Base-by-base conservation (phyloP, 2,888 invertebrate species). In the Polietes domitor region DNA sequence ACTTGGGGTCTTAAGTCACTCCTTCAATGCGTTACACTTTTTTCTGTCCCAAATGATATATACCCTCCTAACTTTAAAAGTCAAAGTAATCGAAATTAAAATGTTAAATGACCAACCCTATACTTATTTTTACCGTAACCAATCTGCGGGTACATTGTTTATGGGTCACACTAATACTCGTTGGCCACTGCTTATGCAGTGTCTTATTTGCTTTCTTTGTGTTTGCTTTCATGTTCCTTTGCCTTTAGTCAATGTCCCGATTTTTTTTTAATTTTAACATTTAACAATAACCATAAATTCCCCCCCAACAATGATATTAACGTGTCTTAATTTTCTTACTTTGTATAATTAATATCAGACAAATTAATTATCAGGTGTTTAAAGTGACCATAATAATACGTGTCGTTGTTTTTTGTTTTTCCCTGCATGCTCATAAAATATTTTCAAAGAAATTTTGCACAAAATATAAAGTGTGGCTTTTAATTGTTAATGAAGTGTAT, bases 341-440 rank as follows among this genome's bases (percentile, higher is more conserved):
- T 28, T 61, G 61, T 32, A 61, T 61, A 61, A 28, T 32, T 26
- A 61, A 61, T 61, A 32, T 15, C n/a, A 15, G 17, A 28, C n/a
- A n/a, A 12, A 61, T 32, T 32, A 61, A 32, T 61, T 61, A 61
- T 32, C 61, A 61, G n/a, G 61, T 61, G 28, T 26, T 32, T 61
- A 28, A 61, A 28, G 15, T 28, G 61, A 28, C 32, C 61, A 17
- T 28, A 61, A 61, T 61, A 28, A n/a, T 21, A 21, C 21, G 55
- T 21, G 55, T 21, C 21, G 19, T 17, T n/a, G 17, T 50, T 17
- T 50, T 9, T 32, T 32, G 32, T 32, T 32, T 32, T n/a, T 32
- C 32, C 9, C 32, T 32, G 9, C 58, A 15, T 32, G 32, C 2
- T 41, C 41, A 12, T 32, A 41, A 41, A 41, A 41, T 41, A 41